phyloP scores from a whole-genome alignment of 2,113 vertebrate species.

The Aythya baeri region DNA sequence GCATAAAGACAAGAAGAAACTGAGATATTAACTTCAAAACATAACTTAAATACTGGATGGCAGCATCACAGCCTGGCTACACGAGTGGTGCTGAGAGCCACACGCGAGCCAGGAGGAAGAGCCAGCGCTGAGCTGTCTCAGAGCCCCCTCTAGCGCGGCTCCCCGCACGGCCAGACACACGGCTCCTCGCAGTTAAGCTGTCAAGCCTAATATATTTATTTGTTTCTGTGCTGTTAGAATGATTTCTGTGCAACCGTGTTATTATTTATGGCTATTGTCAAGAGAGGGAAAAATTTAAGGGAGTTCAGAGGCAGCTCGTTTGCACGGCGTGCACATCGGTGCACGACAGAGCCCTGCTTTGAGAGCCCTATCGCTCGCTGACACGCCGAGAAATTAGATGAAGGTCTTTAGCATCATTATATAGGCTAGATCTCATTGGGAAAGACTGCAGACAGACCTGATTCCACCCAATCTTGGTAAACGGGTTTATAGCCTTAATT shows the following conservation, averaged over 20 bases:
- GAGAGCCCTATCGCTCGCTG: neutral
- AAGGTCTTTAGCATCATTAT: accelerated
- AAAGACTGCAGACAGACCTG: neutral
- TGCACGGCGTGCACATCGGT: accelerated
- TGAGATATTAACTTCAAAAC: neutral
- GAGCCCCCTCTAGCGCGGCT: conserved; percentile 56
- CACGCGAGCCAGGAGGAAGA: neutral
- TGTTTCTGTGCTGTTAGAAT: conserved; percentile 9
- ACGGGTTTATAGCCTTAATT: conserved; percentile 13
- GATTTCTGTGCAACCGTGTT: neutral
- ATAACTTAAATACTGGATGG: neutral
- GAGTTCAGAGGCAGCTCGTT: neutral
- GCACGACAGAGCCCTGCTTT: neutral
- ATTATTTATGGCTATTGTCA: conserved; percentile 42
- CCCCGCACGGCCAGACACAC: neutral
- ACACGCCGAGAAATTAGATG: accelerated
- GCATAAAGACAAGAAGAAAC: neutral
- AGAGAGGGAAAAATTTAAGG: neutral
- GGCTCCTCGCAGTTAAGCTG: conserved; percentile 17
- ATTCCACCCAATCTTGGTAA: neutral
- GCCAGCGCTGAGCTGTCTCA: neutral
- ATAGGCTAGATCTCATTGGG: neutral
- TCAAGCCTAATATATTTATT: conserved; percentile 49
- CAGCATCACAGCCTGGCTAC: no score
- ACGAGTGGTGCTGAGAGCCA: neutral